phyloP scores from a whole-genome alignment of 1,140 invertebrate species.

The Lamellibrachia luymesi region DNA sequence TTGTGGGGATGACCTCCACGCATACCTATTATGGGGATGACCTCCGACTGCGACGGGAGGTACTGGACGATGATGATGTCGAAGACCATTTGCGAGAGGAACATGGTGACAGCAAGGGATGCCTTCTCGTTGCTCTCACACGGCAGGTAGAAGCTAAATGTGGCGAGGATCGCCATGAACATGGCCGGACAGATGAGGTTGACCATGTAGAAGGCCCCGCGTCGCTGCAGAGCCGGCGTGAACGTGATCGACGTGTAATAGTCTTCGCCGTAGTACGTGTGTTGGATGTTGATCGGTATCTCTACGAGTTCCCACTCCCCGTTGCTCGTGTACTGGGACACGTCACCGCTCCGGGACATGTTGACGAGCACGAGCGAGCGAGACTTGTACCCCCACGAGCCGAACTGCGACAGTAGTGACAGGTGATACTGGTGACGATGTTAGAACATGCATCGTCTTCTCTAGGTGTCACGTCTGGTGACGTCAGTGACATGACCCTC shows the following conservation, averaged over 20 bases:
- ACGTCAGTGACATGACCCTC: too few relatives aligned
- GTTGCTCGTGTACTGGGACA: constrained; percentile 49
- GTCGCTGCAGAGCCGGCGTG: neutral
- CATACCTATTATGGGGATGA: neutral
- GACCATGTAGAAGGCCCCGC: neutral
- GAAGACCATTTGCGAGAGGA: neutral
- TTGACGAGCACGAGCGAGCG: neutral
- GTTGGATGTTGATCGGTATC: neutral
- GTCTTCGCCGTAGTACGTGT: neutral
- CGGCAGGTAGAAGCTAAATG: neutral
- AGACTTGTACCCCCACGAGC: neutral
- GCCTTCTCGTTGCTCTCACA: neutral
- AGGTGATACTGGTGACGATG: neutral
- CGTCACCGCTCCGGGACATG: constrained; percentile 28
- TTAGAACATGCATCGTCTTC: neutral
- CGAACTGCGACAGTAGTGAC: neutral
- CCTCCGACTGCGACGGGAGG: neutral
- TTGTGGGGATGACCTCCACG: too few relatives aligned
- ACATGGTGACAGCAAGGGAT: neutral
- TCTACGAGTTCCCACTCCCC: constrained; percentile 51
- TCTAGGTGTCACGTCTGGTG: too few relatives aligned
- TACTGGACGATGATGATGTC: neutral
- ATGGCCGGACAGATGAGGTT: neutral
- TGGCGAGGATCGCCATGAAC: neutral
- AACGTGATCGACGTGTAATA: neutral